These are phyloP conservation scores for Acrobasis repandana DNA, from an alignment of 2,888 invertebrate species.

Conservation along the genomic window DNA sequence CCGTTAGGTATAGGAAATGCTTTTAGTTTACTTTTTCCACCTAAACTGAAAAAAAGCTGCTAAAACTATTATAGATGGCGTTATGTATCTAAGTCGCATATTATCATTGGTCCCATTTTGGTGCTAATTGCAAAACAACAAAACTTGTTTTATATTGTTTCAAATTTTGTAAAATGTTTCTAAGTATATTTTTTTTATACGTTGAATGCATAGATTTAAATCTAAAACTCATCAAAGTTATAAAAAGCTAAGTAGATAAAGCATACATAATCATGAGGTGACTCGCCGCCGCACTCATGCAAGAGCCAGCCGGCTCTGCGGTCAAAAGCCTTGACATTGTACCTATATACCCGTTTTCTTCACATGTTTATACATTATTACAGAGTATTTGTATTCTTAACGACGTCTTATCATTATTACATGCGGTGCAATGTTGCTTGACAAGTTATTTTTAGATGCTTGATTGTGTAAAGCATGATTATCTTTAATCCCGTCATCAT, in stretches of 20 bases:
- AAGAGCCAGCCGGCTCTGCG: conserved; percentile 38
- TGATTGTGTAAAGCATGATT: conserved; percentile 5
- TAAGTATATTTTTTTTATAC: too few species aligned
- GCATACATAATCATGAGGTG: neutral
- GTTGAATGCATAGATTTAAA: too few species aligned
- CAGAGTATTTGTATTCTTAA: conserved; percentile 53
- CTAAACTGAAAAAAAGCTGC: too few species aligned
- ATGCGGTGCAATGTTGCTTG: conserved; percentile 37
- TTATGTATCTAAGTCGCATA: too few species aligned
- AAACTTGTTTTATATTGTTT: too few species aligned
- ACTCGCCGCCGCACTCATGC: neutral
- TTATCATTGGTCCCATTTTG: too few species aligned
- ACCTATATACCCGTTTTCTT: conserved; percentile 40
- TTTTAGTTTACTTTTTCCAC: neutral
- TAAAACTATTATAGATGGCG: too few species aligned
- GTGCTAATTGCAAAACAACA: too few species aligned
- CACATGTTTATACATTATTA: conserved; percentile 47
- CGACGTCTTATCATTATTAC: conserved; percentile 48
- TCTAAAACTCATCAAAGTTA: neutral
- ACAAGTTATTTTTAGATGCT: conserved; percentile 4
- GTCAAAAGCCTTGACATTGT: conserved; percentile 77
- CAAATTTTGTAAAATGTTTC: too few species aligned
- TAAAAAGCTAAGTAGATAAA: neutral
- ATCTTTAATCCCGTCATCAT: neutral
- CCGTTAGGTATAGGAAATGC: neutral